A percentile compares a stretch with the other conserved stretches of the same genome.
These are phyloP conservation scores for Danaus plexippus DNA, from an alignment of 1,140 invertebrate genomes.

Conservation along the genomic window DNA sequence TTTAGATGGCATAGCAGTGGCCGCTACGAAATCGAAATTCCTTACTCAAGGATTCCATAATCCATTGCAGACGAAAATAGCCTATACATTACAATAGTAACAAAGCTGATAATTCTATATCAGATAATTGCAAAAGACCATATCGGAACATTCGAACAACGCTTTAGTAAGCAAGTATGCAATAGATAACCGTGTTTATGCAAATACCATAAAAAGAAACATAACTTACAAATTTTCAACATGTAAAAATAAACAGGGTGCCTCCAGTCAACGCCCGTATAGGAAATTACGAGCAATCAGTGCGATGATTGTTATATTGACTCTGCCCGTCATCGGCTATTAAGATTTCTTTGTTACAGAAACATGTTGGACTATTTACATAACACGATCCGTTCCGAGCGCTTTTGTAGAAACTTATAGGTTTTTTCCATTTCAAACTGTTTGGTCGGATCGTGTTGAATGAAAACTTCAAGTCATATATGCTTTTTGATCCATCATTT, in stretches of 20 bases:
- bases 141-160: slow-evolving; percentile 51
- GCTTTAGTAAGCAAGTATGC: slow-evolving; percentile 60
- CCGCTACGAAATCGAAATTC: slow-evolving; percentile 64
- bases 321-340: slow-evolving; percentile 66
- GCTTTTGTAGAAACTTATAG: slow-evolving; percentile 51
- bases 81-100: slow-evolving; percentile 30
- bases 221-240: slow-evolving; percentile 65
- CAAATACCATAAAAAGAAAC: slow-evolving; percentile 44
- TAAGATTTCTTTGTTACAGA: slow-evolving; percentile 69
- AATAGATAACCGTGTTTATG: slow-evolving; percentile 67
- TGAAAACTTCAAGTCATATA: slow-evolving; percentile 60
- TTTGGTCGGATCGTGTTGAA: slow-evolving; percentile 54
- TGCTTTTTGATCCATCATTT: slow-evolving; percentile 59
- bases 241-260: slow-evolving; percentile 21
- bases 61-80: slow-evolving; percentile 26
- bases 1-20: slow-evolving; percentile 70
- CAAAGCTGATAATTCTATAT: slow-evolving; percentile 16
- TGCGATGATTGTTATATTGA: slow-evolving; percentile 62
- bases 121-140: slow-evolving; percentile 30
- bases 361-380: slow-evolving; percentile 71
- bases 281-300: slow-evolving; percentile 63
- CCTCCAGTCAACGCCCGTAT: slow-evolving; percentile 16
- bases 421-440: slow-evolving; percentile 50
- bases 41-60: slow-evolving; percentile 46
- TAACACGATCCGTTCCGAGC: slow-evolving; percentile 53